Conservation (phyloP, 1,140 invertebrate genomes). For the Amyelois transitella region DNA sequence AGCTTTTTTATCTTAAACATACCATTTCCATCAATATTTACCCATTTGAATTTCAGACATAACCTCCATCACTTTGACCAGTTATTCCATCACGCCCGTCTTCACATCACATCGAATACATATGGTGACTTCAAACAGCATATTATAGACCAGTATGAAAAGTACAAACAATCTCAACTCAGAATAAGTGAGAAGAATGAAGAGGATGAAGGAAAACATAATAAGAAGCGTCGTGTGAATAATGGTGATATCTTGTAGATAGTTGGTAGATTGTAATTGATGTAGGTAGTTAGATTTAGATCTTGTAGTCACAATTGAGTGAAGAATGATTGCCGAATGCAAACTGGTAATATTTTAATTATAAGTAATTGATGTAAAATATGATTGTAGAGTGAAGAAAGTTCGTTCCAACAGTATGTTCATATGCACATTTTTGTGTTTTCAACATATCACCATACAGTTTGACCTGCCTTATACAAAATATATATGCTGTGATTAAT, state of each 20-base stretch:
- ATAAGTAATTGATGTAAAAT: too few relatives aligned
- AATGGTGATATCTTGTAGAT: slow-evolving; percentile 8
- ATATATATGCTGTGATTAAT: too few relatives aligned
- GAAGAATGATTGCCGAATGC: too few relatives aligned
- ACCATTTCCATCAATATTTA: too few relatives aligned
- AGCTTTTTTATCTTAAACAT: too few relatives aligned
- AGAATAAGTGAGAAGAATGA: slow-evolving; percentile 12
- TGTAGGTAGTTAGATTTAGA: not conserved
- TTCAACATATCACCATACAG: too few relatives aligned
- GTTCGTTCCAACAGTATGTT: too few relatives aligned
- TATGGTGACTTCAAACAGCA: slow-evolving; percentile 42
- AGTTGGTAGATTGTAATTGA: not conserved
- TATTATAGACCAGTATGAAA: slow-evolving; percentile 49
- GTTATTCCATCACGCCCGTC: slow-evolving; percentile 44
- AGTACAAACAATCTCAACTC: slow-evolving; percentile 19
- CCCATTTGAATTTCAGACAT: slow-evolving; percentile 45
- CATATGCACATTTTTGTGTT: too few relatives aligned
- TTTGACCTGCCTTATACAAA: too few relatives aligned
- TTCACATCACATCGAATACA: slow-evolving; percentile 43
- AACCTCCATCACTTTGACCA: slow-evolving; percentile 61
- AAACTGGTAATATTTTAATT: too few relatives aligned
- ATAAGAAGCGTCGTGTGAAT: slow-evolving; percentile 20
- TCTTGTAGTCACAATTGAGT: not conserved
- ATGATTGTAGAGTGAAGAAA: too few relatives aligned
- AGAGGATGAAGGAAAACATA: not conserved